phyloP scores from a whole-genome alignment of 2,797 vertebrate genomes.

The Bradypus variegatus region DNA sequence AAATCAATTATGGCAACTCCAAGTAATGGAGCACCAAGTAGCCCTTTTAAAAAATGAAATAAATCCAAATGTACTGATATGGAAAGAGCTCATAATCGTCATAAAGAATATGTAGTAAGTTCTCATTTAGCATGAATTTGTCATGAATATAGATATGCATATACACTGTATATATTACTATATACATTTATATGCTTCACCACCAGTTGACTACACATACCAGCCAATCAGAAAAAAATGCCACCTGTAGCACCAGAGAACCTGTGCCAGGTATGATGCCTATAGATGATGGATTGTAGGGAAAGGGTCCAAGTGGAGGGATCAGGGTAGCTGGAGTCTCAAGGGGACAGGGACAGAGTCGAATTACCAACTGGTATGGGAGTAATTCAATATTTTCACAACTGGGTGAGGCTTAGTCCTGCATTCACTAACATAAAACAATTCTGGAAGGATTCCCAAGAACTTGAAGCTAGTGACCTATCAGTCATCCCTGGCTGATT shows the following conservation, averaged over 20 bases:
- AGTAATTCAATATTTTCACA: not conserved
- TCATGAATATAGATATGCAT: not conserved
- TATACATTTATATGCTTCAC: not conserved
- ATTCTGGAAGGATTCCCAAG: not conserved
- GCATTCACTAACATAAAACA: not conserved
- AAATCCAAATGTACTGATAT: not conserved
- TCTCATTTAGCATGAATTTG: not conserved
- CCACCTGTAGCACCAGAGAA: not conserved
- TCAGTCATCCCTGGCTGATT: not conserved
- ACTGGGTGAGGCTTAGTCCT: not conserved
- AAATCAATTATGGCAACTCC: not conserved
- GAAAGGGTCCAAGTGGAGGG: not conserved
- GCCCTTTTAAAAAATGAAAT: not conserved
- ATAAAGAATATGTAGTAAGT: not conserved
- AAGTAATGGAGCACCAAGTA: not conserved
- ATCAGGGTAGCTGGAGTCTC: no score
- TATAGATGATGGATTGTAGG: not conserved
- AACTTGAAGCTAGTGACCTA: not conserved
- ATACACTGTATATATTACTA: not conserved
- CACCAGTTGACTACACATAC: not conserved
- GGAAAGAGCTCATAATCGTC: not conserved
- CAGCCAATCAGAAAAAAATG: not conserved
- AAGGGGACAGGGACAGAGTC: not conserved
- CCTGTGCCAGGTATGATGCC: not conserved
- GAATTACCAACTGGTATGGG: not conserved